phyloP scores from a whole-genome alignment of 2,888 invertebrate genomes.

The Bombyx huttoni region DNA sequence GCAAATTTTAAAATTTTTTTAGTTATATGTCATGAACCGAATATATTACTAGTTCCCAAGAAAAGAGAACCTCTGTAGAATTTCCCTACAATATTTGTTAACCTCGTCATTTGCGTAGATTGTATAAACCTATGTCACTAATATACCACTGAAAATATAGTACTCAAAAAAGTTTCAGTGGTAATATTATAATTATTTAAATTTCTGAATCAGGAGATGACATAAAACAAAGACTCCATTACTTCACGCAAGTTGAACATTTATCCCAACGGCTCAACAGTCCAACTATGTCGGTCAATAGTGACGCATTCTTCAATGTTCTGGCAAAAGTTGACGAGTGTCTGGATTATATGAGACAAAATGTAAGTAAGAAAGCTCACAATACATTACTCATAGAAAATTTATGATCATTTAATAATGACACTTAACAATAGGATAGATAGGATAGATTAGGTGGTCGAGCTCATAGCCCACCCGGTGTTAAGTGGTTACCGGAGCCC shows the following conservation, averaged over 20 bases:
- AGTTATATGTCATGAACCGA: too few relatives aligned
- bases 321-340: constrained; percentile 90
- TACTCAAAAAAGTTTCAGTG: not conserved
- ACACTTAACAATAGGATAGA: too few relatives aligned
- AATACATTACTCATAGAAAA: not conserved
- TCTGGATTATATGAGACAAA: constrained; percentile 84
- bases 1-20: too few relatives aligned
- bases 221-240: constrained; percentile 84
- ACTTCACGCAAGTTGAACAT: constrained; percentile 88
- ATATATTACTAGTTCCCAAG: too few relatives aligned
- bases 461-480: too few relatives aligned
- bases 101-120: too few relatives aligned
- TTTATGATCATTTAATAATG: not conserved
- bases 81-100: too few relatives aligned
- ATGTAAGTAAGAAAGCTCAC: constrained; percentile 73
- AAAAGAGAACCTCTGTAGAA: too few relatives aligned
- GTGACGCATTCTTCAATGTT: constrained; percentile 85
- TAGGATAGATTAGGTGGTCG: not conserved
- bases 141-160: not conserved
- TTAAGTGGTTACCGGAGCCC: too few relatives aligned
- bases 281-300: constrained; percentile 85
- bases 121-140: too few relatives aligned
- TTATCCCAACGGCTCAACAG: constrained; percentile 85
- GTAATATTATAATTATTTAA: not conserved
- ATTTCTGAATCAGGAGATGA: constrained; percentile 59